These are phyloP conservation scores for Sebastes oblongus DNA, from an alignment of 2,797 vertebrate genomes.

Conservation along the genomic window DNA sequence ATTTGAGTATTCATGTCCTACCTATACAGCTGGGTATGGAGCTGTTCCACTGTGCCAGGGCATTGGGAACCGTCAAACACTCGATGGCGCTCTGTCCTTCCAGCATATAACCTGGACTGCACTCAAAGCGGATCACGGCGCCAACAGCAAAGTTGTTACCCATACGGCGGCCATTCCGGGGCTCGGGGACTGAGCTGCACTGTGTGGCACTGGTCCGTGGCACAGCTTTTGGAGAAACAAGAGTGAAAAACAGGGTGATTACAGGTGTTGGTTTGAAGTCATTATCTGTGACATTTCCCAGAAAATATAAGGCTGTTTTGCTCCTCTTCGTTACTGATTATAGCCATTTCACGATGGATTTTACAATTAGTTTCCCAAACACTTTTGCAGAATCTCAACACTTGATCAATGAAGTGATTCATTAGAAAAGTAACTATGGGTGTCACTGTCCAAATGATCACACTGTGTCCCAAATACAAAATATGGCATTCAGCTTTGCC, in stretches of 20 bases:
- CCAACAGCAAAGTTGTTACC: slow-evolving; percentile 96
- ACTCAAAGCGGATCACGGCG: slow-evolving; percentile 95
- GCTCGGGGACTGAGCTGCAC: slow-evolving; percentile 97
- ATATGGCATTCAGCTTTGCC: neutral
- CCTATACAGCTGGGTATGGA: slow-evolving; percentile 94
- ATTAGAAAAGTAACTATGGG: neutral
- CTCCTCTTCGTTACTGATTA: neutral
- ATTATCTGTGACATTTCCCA: neutral
- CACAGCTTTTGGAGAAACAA: slow-evolving; percentile 86
- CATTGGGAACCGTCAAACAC: slow-evolving; percentile 92
- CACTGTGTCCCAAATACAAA: neutral
- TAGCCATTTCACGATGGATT: neutral
- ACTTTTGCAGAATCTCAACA: neutral
- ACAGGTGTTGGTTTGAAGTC: neutral
- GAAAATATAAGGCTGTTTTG: neutral
- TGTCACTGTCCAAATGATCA: neutral
- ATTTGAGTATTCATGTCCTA: slow-evolving; percentile 65
- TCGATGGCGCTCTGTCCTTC: slow-evolving; percentile 92
- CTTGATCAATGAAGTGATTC: neutral
- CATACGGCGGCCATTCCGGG: slow-evolving; percentile 93
- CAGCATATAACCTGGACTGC: slow-evolving; percentile 93
- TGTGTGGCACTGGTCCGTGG: slow-evolving; percentile 97
- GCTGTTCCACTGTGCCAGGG: slow-evolving; percentile 97
- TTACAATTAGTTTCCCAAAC: neutral
- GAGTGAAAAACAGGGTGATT: neutral